Evolutionary conservation across 2,113 vertebrate genomes (phyloP), one percentile per base, ranked within the genome.

Genomic region (Craseonycteris thonglongyai): DNA sequence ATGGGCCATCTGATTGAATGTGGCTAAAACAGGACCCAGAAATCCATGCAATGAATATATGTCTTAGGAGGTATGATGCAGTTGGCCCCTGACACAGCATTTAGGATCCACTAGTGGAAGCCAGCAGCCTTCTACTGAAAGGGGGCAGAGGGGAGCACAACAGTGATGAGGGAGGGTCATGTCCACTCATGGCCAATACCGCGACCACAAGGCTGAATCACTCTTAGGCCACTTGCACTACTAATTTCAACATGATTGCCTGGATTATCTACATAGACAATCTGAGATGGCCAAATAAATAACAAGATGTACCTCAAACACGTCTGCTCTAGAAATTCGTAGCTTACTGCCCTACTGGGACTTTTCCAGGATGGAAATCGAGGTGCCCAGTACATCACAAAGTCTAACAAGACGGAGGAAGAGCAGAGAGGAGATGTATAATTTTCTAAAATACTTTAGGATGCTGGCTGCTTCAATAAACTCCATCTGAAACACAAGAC

Each of bases 361-460:
- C 81, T 80, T 26, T 12, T 47, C 11, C 30, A 76, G 15, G 35
- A 11, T 22, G 33, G 42, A 81, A 75, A 90, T 80, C 38, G 68
- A 83, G 45, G 11, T 47, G 26, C 22, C n/a, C 28, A 35, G 12
- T 59, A 81, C 87, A 87, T 26, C 45, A 40, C 69, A 40, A 88
- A 80, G 28, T 84, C 79, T 87, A 81, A 82, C 18, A 59, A 84
- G 63, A 88, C 10, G 9, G 10, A 93, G 56, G 38, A 74, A 81
- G 38, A 26, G 40, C 45, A 79, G 66, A 82, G 15, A 72, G 72
- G 78, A 66, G 76, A 59, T 42, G 24, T 47, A 10, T 30, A 22
- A 45, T 88, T 93, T 95, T 79, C 80, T 90, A n/a, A 88, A 76
- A 88, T 38, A 49, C 35, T 61, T 78, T n/a, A 51, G 82, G 33